Base-by-base conservation (phyloP, 2,888 invertebrate genomes). In the Agonum fuliginosum region DNA sequence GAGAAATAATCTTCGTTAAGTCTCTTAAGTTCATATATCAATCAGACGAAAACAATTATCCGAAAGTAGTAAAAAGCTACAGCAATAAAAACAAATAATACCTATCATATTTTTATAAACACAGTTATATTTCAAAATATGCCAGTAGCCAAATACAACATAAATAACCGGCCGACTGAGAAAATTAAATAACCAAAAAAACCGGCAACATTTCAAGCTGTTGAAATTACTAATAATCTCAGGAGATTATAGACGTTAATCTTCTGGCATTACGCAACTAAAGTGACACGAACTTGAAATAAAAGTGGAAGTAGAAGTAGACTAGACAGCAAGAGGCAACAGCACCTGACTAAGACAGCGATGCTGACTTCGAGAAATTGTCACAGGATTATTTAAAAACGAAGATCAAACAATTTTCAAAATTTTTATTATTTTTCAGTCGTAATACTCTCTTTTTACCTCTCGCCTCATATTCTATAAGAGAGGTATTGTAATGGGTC, bases 181-280 rank as follows among this genome's bases (percentile, higher is more conserved):
- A 41, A 67, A 65, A 67, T 67, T 37, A 67, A 67, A 67, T 41
- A 67, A 67, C n/a, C n/a, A 67, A 67, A 67, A 67, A 67, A 54
- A 20, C 34, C 67, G 67, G 67, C 37, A 67, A 67, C 67, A 37
- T 70, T 69, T 70, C 37, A 30, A 70, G 70, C 70, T 70, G 70
- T 48, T 70, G 70, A 70, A 70, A 70, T 46, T 70, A 70, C 70
- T 70, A 70, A 70, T 70, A 67, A 67, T 67, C 70, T 48, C 20
- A 5, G 10, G 27, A 48, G 70, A 46, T 43, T 70, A 46, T 70
- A 48, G 48, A 48, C 48, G 70, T 48, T 70, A 70, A 70, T 70
- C 70, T 70, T 70, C 27, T 14, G 10, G 20, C 69, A 19, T 70
- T 46, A 48, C 43, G 70, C 27, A 70, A 70, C 20, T 10, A 10